Base-by-base conservation (phyloP, 2,888 invertebrate genomes). In the Meteorus colon region DNA sequence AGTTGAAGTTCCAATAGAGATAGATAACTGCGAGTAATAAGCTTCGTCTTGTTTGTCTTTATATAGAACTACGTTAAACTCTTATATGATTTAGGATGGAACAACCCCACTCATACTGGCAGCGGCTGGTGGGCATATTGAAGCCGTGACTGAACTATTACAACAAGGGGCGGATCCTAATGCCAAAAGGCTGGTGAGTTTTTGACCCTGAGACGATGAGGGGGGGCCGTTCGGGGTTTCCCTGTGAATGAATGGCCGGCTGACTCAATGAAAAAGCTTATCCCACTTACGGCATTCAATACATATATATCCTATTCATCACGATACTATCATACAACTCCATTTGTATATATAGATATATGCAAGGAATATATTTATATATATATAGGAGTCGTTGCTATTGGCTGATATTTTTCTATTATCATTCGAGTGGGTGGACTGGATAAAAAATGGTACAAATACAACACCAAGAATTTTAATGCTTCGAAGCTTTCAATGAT, bases 31-130 rank as follows among this genome's bases (percentile, higher is more conserved):
- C 0, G 8, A 8, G 12, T 41, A 41, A 12, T 41, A 8, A 12
- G 41, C 41, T 0, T 0, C 1, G 8, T 41, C 12, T 41, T 0
- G 41, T 41, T 4, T 41, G 41, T 8, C 8, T 2, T 12, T 8
- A 41, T 8, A 12, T 41, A 41, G 34, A 34, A 41, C 6, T 41
- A 41, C 41, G 1, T 19, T 55, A 62, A 62, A 1, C 29, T 14
- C 2, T 62, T 45, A 31, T 65, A 51, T 65, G 65, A 63, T 81
- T n/a, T 91, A 98, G 98, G 97, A 98, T 89, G 97, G 97, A 63
- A 98, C 98, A 41, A 97, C 98, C 5, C 97, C 98, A 4, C 92
- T 98, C 82, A 97, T 98, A 87, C 92, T 98, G 86, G 95, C 98
- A 1, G 94, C 97, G 2, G 97, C 97, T 72, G 96, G 97, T 90